These are phyloP conservation scores for Gobio occitaniae DNA, from an alignment of 2,797 vertebrate genomes.

Conservation along the genomic window DNA sequence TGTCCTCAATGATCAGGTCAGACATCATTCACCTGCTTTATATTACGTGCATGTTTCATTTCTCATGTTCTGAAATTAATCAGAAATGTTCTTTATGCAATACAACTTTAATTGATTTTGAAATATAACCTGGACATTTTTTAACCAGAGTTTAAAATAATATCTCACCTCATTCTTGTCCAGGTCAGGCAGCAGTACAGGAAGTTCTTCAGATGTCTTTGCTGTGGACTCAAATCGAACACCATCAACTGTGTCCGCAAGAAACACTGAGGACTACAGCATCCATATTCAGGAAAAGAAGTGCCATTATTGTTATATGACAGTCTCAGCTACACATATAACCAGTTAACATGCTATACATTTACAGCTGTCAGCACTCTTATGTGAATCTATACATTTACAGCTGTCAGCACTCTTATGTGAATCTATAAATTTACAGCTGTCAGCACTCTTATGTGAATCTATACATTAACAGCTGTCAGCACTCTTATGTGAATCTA, in stretches of 20 bases:
- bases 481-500: too few species aligned
- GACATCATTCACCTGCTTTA: constrained; percentile 63
- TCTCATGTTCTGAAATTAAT: not conserved
- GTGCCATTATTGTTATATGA: not conserved
- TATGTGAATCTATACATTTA: not conserved
- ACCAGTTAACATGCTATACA: not conserved
- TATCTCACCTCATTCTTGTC: not conserved
- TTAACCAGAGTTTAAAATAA: not conserved
- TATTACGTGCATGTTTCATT: not conserved
- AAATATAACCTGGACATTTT: too few species aligned
- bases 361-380: not conserved
- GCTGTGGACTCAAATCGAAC: not conserved
- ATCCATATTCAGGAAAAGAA: not conserved
- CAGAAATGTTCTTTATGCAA: not conserved
- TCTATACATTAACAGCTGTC: too few species aligned
- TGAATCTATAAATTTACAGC: too few species aligned
- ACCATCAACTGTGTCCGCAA: not conserved
- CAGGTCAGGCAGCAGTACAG: constrained; percentile 17
- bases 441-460: too few species aligned
- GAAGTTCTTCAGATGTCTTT: not conserved
- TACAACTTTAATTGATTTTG: not conserved
- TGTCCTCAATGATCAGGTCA: constrained; percentile 75
- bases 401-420: too few species aligned
- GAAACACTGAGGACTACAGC: not conserved
- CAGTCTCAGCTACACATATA: not conserved